Evolutionary conservation across 2,888 invertebrate genomes (phyloP).

Genomic region (Encarsia formosa): DNA sequence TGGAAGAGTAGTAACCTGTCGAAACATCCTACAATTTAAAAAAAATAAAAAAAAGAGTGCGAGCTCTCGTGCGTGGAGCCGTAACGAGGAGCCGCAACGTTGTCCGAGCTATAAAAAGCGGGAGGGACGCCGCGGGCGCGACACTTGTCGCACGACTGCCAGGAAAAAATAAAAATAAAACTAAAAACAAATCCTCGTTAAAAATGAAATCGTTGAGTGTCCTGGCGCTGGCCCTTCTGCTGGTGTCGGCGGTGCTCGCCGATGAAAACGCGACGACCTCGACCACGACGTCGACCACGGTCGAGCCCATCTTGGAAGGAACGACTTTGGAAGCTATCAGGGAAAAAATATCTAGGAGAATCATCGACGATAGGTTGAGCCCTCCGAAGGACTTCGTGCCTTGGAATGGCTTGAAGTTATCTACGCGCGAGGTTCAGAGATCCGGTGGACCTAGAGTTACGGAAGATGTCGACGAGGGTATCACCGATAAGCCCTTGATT

Average conservation of each 20-base stretch:
- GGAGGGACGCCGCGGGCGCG: slow-evolving; percentile 5
- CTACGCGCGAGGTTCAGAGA: slow-evolving; percentile 1
- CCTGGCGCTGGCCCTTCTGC: neutral
- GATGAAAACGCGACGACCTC: neutral
- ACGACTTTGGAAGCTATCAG: neutral
- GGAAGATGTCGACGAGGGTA: slow-evolving; percentile 15
- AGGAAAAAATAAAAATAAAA: neutral
- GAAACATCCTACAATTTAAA: no score
- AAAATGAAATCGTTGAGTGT: neutral
- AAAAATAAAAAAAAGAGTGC: no score
- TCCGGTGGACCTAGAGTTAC: slow-evolving; percentile 8
- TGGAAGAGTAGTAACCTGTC: no score
- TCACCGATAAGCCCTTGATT: slow-evolving; percentile 1
- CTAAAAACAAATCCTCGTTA: neutral
- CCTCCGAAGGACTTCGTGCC: slow-evolving; percentile 14
- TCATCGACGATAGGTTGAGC: slow-evolving; percentile 17
- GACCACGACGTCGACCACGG: neutral
- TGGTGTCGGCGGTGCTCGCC: neutral
- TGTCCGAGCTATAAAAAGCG: slow-evolving; percentile 16
- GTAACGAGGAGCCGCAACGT: no score
- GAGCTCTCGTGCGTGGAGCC: no score
- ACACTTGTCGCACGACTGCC: slow-evolving; percentile 6
- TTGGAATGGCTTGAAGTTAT: slow-evolving; percentile 10
- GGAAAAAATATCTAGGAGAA: slow-evolving; percentile 18
- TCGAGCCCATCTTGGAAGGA: neutral